Base-by-base conservation (phyloP, 2,888 invertebrate genomes). In the Amiota communis region DNA sequence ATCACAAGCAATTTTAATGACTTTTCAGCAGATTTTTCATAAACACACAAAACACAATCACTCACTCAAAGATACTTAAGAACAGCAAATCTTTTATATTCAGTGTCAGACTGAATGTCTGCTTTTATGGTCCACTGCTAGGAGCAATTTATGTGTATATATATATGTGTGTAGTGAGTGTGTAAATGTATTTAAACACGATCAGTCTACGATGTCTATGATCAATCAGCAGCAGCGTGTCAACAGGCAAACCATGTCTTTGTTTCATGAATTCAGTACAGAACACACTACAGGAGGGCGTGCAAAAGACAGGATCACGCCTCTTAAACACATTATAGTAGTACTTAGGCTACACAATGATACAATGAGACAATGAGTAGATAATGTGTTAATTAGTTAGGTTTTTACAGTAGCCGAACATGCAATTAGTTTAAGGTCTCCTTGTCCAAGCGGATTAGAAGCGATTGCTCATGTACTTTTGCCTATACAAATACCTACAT, bases 231-330 rank as follows among this genome's bases (percentile, higher is more conserved):
- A 83, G 81, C 70, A 80, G 77, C 75, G 75, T 75, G 79, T 76
- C 75, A 75, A 73, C 73, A 67, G 68, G 36, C 49, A 65, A 73
- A 72, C 48, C 68, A 68, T 36, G 36, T 36, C 36, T 36, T 36
- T 36, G 36, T 36, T 36, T 6, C 36, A 36, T 36, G 4, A 6
- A 6, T 36, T 36, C 36, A 36, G 36, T 23, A 67, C 72, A 77
- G 70, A 71, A 67, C 56, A 57, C 84, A 77, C 85, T 74, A 68
- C 83, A 85, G 85, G 85, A 85, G 83, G 83, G 84, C 82, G 82
- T 81, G 82, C 83, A 79, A 82, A 84, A 85, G 85, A 82, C 82
- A 81, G 75, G 85, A 81, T 84, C 85, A 84, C 83, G 85, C 83
- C 83, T 85, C 84, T 83, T 82, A 77, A 82, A 79, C 80, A 80